Evolutionary conservation across 2,888 invertebrate genomes (phyloP).

Genomic region (Leptinotarsa peninsularis): DNA sequence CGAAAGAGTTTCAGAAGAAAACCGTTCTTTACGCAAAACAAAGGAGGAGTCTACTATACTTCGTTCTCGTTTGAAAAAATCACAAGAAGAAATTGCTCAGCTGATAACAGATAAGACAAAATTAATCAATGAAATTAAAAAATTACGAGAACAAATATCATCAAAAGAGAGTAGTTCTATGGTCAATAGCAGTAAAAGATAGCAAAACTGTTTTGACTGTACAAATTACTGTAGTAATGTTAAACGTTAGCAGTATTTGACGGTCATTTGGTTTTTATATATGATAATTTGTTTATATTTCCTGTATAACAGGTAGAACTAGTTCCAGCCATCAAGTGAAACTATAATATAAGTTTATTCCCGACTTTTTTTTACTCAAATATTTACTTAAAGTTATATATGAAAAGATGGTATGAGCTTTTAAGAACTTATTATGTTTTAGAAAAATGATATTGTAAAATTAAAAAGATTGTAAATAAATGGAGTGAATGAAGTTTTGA

Average conservation of each 20-base stretch:
- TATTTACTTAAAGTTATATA: too few species aligned
- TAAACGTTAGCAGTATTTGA: slow-evolving; percentile 51
- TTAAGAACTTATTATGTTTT: too few species aligned
- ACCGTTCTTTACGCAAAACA: slow-evolving; percentile 66
- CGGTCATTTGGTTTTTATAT: not conserved
- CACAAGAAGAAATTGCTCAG: slow-evolving; percentile 80
- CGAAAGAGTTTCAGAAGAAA: slow-evolving; percentile 73
- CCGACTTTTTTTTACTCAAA: not conserved
- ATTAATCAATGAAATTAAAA: slow-evolving; percentile 77
- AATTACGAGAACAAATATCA: slow-evolving; percentile 72
- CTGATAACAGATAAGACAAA: slow-evolving; percentile 81
- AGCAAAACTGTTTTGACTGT: slow-evolving; percentile 79
- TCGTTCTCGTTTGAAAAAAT: slow-evolving; percentile 72
- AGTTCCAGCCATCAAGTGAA: not conserved
- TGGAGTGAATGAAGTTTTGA: too few species aligned
- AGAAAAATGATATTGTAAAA: too few species aligned
- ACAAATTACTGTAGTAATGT: slow-evolving; percentile 71
- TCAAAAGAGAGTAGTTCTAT: slow-evolving; percentile 59
- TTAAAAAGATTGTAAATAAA: too few species aligned
- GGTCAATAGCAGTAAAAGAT: slow-evolving; percentile 73
- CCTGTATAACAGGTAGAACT: not conserved
- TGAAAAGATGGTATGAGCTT: too few species aligned
- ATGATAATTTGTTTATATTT: not conserved
- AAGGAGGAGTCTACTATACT: slow-evolving; percentile 74
- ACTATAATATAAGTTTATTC: not conserved